phyloP scores from a whole-genome alignment of 2,113 vertebrate species.

The Phrynosoma platyrhinos region DNA sequence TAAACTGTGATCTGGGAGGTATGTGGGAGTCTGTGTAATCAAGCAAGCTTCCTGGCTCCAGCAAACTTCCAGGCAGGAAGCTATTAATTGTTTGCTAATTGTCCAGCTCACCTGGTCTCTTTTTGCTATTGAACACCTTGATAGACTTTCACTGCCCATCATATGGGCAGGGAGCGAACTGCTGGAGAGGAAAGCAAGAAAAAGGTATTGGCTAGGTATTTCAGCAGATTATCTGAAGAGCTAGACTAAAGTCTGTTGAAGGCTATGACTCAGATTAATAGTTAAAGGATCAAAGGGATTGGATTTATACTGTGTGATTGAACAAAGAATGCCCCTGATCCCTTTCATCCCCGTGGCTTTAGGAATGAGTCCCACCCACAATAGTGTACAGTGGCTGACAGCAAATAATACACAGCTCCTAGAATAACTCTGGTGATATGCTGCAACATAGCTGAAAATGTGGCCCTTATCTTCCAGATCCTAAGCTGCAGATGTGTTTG shows the following conservation, averaged over 20 bases:
- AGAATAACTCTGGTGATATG: background rate
- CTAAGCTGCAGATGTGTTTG: background rate
- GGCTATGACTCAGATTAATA: background rate
- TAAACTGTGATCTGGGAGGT: background rate
- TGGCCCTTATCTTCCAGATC: background rate
- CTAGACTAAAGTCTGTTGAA: background rate
- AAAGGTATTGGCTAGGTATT: conserved; percentile 1
- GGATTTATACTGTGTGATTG: background rate
- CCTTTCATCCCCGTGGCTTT: no score
- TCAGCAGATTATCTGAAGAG: background rate
- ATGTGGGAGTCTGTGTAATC: background rate
- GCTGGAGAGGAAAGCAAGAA: background rate
- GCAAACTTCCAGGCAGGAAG: background rate
- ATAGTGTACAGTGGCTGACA: background rate
- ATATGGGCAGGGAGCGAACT: background rate
- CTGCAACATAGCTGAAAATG: background rate
- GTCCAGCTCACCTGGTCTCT: no score
- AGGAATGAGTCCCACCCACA: background rate
- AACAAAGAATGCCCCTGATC: background rate
- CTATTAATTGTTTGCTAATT: no score
- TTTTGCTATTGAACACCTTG: background rate
- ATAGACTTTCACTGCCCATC: background rate
- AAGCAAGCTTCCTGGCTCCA: background rate
- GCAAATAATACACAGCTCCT: background rate
- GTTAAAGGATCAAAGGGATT: background rate